Percentiles rank a stretch among this genome's conserved stretches.
phyloP scores from a whole-genome alignment of 2,888 invertebrate genomes.

The Phalangium opilio region DNA sequence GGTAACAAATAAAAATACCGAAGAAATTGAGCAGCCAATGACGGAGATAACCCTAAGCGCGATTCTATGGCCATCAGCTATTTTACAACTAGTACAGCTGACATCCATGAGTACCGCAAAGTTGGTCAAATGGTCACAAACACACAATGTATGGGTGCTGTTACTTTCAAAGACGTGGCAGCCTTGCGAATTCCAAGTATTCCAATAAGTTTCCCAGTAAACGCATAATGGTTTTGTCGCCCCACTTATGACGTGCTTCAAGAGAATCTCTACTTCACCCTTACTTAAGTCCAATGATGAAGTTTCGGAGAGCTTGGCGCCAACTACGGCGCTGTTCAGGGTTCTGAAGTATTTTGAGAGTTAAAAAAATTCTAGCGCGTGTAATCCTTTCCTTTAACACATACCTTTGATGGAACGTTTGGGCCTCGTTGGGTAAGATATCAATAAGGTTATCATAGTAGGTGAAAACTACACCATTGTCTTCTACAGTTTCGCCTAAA shows the following conservation, averaged over 20 bases:
- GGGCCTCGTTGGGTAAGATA: no score
- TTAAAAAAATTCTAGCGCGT: no score
- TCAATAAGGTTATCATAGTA: no score
- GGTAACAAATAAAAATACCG: slow-evolving; percentile 6
- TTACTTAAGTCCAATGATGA: no score
- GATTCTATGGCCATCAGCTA: slow-evolving; percentile 5
- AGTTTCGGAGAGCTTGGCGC: slow-evolving; percentile 1
- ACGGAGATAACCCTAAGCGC: slow-evolving; percentile 9
- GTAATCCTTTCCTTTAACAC: no score
- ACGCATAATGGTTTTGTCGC: no score
- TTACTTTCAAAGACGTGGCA: slow-evolving; percentile 8
- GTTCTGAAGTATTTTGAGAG: background rate
- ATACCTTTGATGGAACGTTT: no score
- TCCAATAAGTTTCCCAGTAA: background rate
- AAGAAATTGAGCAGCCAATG: slow-evolving; percentile 10
- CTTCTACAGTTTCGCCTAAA: no score
- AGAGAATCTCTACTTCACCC: no score
- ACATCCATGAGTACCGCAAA: slow-evolving; percentile 13
- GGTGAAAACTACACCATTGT: no score
- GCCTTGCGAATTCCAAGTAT: slow-evolving; percentile 9
- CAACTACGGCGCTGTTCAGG: slow-evolving; percentile 11
- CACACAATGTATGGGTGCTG: slow-evolving; percentile 6
- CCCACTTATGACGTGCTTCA: no score
- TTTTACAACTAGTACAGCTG: background rate
- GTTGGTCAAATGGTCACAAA: slow-evolving; percentile 13